Evolutionary conservation across 2,797 vertebrate species (phyloP).

Genomic region (Todus mexicanus): DNA sequence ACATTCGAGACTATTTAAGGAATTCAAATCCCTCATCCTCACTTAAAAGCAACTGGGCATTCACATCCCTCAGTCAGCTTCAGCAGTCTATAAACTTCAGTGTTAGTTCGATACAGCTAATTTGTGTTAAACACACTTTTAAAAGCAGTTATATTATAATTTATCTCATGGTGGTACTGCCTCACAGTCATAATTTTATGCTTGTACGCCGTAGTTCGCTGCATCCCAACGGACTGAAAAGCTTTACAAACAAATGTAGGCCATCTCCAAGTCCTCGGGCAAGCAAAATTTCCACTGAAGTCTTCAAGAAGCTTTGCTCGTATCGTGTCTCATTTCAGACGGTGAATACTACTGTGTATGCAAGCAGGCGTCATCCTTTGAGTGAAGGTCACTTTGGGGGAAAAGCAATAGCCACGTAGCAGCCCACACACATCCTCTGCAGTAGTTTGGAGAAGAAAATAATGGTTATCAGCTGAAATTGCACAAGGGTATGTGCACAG

Average conservation of each 20-base stretch:
- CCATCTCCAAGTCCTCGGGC: background rate
- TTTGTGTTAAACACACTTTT: conserved; percentile 3
- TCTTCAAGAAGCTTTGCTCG: background rate
- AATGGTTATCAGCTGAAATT: background rate
- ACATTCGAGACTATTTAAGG: background rate
- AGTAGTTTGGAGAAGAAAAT: background rate
- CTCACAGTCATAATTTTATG: background rate
- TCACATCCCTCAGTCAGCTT: background rate
- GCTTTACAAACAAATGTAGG: conserved; percentile 4
- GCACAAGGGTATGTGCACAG: background rate
- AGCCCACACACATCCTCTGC: background rate
- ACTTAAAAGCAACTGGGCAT: background rate
- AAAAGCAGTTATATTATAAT: background rate
- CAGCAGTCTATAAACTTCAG: background rate
- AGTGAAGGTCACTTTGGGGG: background rate
- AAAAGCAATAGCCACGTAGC: background rate
- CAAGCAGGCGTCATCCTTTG: background rate
- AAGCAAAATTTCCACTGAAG: background rate
- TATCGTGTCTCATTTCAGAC: background rate
- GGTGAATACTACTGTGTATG: background rate
- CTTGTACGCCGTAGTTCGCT: background rate
- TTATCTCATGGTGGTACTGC: background rate
- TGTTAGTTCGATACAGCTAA: background rate
- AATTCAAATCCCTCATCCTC: background rate
- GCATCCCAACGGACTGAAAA: background rate